These are phyloP conservation scores for Leucoraja ocellata DNA, from an alignment of 2,797 vertebrate genomes.

Conservation along the genomic window DNA sequence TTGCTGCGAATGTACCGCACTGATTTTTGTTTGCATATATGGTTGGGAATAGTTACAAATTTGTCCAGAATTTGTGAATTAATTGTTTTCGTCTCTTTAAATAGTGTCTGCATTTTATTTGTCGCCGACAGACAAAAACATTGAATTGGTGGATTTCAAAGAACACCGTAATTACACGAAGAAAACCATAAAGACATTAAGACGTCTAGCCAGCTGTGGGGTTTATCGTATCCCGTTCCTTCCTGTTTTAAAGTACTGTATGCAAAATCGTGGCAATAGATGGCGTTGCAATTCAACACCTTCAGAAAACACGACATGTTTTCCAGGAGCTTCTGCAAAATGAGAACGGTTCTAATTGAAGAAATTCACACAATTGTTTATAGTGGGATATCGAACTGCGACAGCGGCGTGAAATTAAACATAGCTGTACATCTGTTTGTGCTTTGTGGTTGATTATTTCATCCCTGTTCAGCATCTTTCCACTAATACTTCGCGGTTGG, in stretches of 20 bases:
- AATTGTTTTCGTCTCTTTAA: constrained; percentile 74
- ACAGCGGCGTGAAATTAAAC: not conserved
- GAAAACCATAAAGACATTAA: constrained; percentile 91
- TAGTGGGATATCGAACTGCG: not conserved
- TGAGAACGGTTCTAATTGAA: not conserved
- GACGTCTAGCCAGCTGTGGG: constrained; percentile 96
- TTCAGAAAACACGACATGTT: constrained; percentile 54
- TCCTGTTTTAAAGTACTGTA: constrained; percentile 83
- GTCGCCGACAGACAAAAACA: constrained; percentile 78
- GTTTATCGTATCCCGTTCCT: constrained; percentile 90
- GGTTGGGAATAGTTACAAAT: not conserved
- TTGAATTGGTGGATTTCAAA: constrained; percentile 82
- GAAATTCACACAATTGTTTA: not conserved
- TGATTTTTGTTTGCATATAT: not conserved
- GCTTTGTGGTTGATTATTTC: not conserved
- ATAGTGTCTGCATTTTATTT: constrained; percentile 73
- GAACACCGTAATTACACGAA: constrained; percentile 69
- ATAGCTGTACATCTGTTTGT: not conserved
- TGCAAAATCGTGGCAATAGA: constrained; percentile 72
- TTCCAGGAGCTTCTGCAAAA: constrained; percentile 18
- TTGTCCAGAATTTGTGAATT: constrained; percentile 50
- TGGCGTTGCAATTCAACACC: constrained; percentile 70
- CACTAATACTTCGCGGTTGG: not conserved
- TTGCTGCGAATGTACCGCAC: not conserved
- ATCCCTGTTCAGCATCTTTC: not conserved